Percentiles rank a stretch among this genome's conserved stretches.
Conservation (phyloP, 2,113 vertebrate genomes). For the Oncorhynchus keta region DNA sequence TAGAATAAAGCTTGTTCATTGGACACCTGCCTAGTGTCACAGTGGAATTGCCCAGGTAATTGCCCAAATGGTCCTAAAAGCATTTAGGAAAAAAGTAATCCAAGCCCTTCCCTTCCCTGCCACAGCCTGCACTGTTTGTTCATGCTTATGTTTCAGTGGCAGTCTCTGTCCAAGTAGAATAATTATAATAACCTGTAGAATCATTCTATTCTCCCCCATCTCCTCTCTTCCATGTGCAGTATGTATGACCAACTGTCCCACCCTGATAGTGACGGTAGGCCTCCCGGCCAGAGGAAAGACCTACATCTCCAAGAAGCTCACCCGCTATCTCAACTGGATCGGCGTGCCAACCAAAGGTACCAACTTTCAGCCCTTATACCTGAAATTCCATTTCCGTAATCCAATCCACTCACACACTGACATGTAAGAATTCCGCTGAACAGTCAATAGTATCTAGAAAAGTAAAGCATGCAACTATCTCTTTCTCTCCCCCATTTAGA, state of each 20-base stretch:
- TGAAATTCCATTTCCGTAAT: no score
- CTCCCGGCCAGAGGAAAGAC: slow-evolving; percentile 96
- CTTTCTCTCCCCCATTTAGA: slow-evolving; percentile 67
- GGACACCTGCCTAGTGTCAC: no score
- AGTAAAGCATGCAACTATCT: neutral
- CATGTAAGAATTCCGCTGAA: no score
- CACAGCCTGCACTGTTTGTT: no score
- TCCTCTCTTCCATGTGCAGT: slow-evolving; percentile 70
- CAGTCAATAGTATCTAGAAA: neutral
- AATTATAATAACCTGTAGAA: neutral
- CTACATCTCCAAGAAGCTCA: slow-evolving; percentile 98
- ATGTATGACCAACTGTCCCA: slow-evolving; percentile 97
- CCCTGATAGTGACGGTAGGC: slow-evolving; percentile 95
- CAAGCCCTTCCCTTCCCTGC: no score
- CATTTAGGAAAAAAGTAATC: neutral
- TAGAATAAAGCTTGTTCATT: no score
- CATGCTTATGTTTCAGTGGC: neutral
- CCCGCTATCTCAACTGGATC: slow-evolving; percentile 98
- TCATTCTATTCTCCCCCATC: neutral
- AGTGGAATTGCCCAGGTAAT: no score
- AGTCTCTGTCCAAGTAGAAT: neutral
- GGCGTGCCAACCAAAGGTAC: slow-evolving; percentile 94
- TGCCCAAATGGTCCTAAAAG: no score
- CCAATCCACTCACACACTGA: no score
- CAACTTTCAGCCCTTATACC: neutral